phyloP scores from a whole-genome alignment of 2,113 vertebrate genomes.

The Delphinapterus leucas region DNA sequence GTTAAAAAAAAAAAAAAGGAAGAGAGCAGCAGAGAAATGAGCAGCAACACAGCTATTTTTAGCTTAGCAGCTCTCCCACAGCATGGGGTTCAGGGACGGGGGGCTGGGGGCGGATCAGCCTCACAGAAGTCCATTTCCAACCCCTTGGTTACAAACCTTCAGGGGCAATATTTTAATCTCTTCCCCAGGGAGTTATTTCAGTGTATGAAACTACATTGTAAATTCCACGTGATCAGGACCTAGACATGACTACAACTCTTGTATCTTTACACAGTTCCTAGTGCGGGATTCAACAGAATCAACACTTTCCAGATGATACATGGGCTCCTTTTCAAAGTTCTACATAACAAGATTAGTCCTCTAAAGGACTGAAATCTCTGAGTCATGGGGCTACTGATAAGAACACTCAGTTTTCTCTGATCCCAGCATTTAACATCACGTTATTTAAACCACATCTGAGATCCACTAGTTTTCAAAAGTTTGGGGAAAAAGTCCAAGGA shows the following conservation, averaged over 20 bases:
- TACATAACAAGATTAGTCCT: neutral
- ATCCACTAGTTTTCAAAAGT: neutral
- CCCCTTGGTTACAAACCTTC: neutral
- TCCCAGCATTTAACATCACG: neutral
- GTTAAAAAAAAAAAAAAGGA: too few species aligned
- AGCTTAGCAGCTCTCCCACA: neutral
- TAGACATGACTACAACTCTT: neutral
- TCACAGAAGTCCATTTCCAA: neutral
- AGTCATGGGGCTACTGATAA: neutral
- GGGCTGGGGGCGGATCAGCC: too few species aligned
- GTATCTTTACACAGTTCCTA: neutral
- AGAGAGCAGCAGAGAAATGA: neutral
- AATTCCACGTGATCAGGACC: neutral
- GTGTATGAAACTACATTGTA: neutral
- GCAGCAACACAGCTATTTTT: neutral
- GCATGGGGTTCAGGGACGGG: accelerated
- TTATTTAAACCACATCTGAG: neutral
- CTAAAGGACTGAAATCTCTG: neutral
- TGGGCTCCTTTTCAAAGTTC: neutral
- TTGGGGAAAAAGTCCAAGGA: neutral
- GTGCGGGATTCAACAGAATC: neutral
- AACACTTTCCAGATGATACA: neutral
- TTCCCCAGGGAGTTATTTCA: neutral
- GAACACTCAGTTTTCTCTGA: neutral
- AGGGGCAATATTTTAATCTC: neutral